phyloP scores from a whole-genome alignment of 2,888 invertebrate species.

The Lasioglossum lativentre region DNA sequence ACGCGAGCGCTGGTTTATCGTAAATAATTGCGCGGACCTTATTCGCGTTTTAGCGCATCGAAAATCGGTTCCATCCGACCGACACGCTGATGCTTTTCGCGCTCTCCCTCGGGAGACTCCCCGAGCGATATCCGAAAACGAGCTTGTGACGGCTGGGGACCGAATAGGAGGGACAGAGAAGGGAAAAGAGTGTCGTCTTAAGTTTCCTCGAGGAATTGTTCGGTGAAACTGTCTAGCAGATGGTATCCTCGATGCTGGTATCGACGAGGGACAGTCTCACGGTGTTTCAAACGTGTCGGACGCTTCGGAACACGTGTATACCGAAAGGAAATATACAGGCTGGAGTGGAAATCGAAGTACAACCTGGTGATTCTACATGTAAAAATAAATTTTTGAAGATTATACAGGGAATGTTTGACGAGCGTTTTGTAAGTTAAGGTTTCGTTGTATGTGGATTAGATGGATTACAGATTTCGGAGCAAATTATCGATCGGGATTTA shows the following conservation, averaged over 20 bases:
- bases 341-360: background rate
- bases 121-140: constrained; percentile 82
- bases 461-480: background rate
- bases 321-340: background rate
- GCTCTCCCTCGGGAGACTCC: constrained; percentile 47
- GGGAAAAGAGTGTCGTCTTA: background rate
- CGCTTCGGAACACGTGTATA: background rate
- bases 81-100: constrained; percentile 29
- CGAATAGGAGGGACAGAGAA: background rate
- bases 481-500: background rate
- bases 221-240: background rate
- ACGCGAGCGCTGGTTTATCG: constrained; percentile 77
- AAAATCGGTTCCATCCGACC: constrained; percentile 41
- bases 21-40: constrained; percentile 81
- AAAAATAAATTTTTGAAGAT: background rate
- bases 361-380: background rate
- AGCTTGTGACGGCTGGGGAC: constrained; percentile 65
- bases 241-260: background rate
- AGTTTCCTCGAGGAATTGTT: background rate
- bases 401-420: too few species aligned
- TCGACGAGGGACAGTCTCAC: background rate
- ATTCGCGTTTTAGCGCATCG: constrained; percentile 77
- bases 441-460: background rate
- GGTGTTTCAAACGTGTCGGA: background rate
- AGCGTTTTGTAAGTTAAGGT: too few species aligned